phyloP scores from a whole-genome alignment of 2,113 vertebrate species.

The Capreolus pygargus region DNA sequence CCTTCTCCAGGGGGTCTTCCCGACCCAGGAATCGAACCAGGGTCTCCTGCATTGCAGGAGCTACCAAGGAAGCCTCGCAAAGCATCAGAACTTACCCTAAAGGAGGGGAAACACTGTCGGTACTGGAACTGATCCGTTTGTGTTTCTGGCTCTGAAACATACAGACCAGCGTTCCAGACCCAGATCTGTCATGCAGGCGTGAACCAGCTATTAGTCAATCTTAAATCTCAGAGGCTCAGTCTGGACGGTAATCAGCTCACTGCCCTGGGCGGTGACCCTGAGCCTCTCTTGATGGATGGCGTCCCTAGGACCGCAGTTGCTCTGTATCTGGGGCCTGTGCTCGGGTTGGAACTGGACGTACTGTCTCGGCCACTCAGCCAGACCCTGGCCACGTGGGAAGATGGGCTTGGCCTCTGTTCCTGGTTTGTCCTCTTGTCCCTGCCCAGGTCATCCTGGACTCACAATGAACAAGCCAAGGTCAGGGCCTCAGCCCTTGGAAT shows the following conservation, averaged over 20 bases:
- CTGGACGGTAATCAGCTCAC: fast-evolving
- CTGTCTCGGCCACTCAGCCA: not conserved
- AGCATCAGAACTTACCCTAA: not conserved
- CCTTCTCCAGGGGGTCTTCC: not conserved
- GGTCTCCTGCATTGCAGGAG: not conserved
- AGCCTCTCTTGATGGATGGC: fast-evolving
- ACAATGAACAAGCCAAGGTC: not conserved
- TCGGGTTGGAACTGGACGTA: fast-evolving
- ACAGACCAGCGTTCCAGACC: not conserved
- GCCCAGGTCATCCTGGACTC: not conserved
- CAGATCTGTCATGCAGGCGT: not conserved
- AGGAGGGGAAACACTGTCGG: not conserved
- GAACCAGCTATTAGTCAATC: not conserved
- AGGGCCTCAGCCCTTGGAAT: not conserved
- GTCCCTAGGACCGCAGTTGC: not conserved
- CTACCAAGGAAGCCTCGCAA: not conserved
- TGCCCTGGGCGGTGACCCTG: fast-evolving
- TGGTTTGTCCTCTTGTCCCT: not conserved
- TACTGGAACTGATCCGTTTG: not conserved
- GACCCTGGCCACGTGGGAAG: not conserved
- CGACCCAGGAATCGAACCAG: not conserved
- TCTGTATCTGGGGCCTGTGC: not conserved
- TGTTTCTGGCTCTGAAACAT: not conserved
- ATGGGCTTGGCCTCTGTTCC: not conserved
- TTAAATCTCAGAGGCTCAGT: not conserved